Evolutionary conservation across 2,113 vertebrate genomes (phyloP).

Genomic region (Pseudorhombus dupliciocellatus): DNA sequence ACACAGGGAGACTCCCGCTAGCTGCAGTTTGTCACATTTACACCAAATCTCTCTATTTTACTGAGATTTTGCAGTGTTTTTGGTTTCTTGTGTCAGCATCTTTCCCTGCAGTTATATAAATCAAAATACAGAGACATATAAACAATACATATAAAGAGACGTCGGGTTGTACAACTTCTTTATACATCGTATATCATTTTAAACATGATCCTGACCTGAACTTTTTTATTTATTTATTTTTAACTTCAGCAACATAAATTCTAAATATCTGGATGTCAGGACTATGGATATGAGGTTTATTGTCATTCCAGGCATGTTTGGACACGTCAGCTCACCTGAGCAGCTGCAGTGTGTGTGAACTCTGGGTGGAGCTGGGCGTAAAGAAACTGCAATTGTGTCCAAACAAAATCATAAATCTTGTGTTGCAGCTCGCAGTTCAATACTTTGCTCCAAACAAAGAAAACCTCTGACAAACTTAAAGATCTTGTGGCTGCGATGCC

Average conservation of each 20-base stretch:
- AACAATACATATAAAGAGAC: too few species aligned
- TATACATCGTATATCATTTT: neutral
- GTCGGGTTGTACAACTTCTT: too few species aligned
- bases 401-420: too few species aligned
- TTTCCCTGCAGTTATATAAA: neutral
- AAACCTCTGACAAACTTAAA: too few species aligned
- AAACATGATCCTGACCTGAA: neutral
- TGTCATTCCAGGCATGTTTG: constrained; percentile 56
- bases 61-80: constrained; percentile 9
- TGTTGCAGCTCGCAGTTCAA: too few species aligned
- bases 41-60: too few species aligned
- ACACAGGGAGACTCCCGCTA: neutral
- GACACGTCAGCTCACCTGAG: constrained; percentile 27
- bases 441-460: too few species aligned
- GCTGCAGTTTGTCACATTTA: neutral
- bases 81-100: neutral
- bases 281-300: neutral
- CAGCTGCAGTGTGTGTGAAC: constrained; percentile 9
- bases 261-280: neutral
- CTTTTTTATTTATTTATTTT: neutral
- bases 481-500: too few species aligned
- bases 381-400: neutral
- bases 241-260: neutral
- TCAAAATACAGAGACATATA: neutral
- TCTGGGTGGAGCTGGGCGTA: constrained; percentile 22